Conservation (phyloP, 2,888 invertebrate species). For the Pandemis cinnamomeana region DNA sequence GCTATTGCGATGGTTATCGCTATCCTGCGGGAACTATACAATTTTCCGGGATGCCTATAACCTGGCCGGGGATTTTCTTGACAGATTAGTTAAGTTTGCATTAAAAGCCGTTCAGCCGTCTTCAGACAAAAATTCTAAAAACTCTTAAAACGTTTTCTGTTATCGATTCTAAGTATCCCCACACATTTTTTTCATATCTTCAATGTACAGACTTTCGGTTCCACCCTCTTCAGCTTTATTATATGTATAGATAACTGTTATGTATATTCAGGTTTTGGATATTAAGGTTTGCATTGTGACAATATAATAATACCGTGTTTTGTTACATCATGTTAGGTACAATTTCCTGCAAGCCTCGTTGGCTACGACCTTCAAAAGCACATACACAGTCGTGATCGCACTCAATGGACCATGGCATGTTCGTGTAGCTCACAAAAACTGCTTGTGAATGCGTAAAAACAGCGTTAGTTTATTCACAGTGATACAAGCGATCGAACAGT, state of each 20-base stretch:
- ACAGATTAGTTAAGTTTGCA: too few relatives aligned
- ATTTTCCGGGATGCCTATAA: too few relatives aligned
- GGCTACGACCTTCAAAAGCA: conserved; percentile 18
- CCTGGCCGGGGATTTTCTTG: too few relatives aligned
- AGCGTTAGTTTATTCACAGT: background rate
- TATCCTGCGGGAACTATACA: too few relatives aligned
- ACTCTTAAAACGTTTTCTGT: too few relatives aligned
- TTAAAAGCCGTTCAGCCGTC: too few relatives aligned
- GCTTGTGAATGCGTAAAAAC: background rate
- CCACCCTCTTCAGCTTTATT: too few relatives aligned
- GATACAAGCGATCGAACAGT: background rate
- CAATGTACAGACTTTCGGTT: too few relatives aligned
- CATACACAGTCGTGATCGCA: conserved; percentile 15
- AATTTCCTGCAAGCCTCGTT: background rate
- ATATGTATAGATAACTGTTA: background rate
- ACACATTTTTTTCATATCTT: too few relatives aligned
- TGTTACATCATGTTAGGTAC: background rate
- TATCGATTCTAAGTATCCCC: too few relatives aligned
- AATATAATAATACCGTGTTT: background rate
- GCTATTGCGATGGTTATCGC: too few relatives aligned
- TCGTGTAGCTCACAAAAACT: conserved; percentile 19
- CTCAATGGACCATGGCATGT: conserved; percentile 10
- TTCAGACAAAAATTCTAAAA: too few relatives aligned
- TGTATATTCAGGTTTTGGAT: background rate
- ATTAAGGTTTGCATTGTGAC: background rate